phyloP scores from a whole-genome alignment of 2,113 vertebrate genomes.

The Aphelocoma coerulescens region DNA sequence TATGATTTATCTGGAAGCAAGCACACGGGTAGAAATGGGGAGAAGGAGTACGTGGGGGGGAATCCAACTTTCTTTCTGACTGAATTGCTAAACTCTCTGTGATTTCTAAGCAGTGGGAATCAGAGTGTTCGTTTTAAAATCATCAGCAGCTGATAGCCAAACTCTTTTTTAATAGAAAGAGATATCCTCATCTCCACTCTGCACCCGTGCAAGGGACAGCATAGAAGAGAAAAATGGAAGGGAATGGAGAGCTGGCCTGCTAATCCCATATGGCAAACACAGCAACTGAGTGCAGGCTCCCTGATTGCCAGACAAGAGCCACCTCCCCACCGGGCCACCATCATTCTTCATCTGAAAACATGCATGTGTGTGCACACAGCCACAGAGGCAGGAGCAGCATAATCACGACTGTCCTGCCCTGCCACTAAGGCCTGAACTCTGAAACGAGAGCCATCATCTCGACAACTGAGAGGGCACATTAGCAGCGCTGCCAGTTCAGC shows the following conservation, averaged over 20 bases:
- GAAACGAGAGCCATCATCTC: background rate
- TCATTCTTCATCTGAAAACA: background rate
- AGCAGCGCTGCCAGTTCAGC: background rate
- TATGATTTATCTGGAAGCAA: background rate
- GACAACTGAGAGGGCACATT: background rate
- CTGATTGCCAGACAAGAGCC: background rate
- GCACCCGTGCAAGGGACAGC: background rate
- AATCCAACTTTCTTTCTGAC: background rate
- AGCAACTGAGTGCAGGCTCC: background rate
- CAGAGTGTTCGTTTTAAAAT: background rate
- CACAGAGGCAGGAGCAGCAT: background rate
- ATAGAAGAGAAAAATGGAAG: background rate
- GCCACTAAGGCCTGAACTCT: background rate
- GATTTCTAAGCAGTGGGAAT: background rate
- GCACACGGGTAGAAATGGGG: background rate
- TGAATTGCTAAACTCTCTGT: background rate
- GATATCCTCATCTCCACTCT: background rate
- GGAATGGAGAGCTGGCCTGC: background rate
- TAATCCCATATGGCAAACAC: background rate
- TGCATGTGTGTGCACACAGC: accelerated
- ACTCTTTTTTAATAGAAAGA: background rate
- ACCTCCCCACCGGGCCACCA: background rate
- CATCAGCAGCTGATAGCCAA: background rate
- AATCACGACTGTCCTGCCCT: background rate
- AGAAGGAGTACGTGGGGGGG: background rate